phyloP scores from a whole-genome alignment of 1,140 invertebrate species.

The Calephelis virginiensis region DNA sequence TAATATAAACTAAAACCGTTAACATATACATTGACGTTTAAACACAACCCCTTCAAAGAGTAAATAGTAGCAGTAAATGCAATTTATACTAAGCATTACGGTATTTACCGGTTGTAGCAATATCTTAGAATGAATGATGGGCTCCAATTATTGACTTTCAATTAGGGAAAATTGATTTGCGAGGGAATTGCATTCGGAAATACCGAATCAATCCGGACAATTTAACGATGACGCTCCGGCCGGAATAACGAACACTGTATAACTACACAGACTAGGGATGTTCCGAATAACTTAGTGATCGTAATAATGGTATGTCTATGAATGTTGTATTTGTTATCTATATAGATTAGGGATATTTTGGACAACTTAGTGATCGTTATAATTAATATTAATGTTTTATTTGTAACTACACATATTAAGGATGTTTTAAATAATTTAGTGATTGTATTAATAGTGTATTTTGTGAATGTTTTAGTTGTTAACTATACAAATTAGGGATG shows the following conservation, averaged over 20 bases:
- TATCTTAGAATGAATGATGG: slow-evolving; percentile 19
- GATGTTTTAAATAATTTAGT: too few relatives aligned
- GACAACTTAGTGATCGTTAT: too few relatives aligned
- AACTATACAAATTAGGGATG: too few relatives aligned
- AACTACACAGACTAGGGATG: slow-evolving; percentile 1
- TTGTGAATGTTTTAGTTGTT: too few relatives aligned
- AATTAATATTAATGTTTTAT: too few relatives aligned
- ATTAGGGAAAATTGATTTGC: slow-evolving; percentile 54
- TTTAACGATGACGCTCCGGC: slow-evolving; percentile 50
- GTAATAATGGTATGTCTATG: not conserved
- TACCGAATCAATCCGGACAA: slow-evolving; percentile 62
- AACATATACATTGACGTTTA: too few relatives aligned
- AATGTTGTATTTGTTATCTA: too few relatives aligned
- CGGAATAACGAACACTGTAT: slow-evolving; percentile 46
- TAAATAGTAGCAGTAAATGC: not conserved
- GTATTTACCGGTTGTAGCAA: slow-evolving; percentile 10
- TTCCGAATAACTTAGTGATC: slow-evolving; percentile 1
- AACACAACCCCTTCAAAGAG: not conserved
- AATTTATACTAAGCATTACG: not conserved
- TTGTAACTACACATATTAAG: too few relatives aligned
- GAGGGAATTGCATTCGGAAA: slow-evolving; percentile 64
- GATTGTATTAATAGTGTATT: too few relatives aligned
- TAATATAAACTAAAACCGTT: too few relatives aligned
- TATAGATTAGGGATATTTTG: too few relatives aligned
- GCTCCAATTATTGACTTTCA: slow-evolving; percentile 41